Conservation (phyloP, 2,113 vertebrate species). For the Ranitomeya variabilis region DNA sequence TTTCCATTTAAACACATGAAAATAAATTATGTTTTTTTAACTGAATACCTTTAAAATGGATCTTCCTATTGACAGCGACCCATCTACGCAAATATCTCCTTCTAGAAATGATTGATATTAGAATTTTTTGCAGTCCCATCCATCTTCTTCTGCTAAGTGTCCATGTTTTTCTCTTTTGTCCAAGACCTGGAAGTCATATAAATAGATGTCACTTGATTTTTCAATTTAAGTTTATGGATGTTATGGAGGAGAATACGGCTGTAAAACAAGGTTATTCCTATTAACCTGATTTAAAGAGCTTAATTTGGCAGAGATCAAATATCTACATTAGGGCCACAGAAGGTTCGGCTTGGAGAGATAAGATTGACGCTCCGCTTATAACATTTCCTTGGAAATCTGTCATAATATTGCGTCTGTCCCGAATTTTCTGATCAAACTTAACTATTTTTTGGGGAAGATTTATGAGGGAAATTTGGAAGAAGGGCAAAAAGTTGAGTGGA, state of each 20-base stretch:
- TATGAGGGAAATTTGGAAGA: neutral
- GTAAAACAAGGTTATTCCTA: conserved; percentile 38
- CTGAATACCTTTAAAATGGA: too few species aligned
- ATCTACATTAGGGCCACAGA: conserved; percentile 1
- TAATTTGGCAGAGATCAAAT: conserved; percentile 23
- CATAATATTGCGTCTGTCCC: neutral
- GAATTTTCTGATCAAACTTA: neutral
- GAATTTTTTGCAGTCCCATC: neutral
- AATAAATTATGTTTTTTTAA: too few species aligned
- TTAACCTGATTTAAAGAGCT: conserved; percentile 30
- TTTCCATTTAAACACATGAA: too few species aligned
- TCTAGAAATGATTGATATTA: neutral
- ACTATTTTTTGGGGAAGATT: neutral
- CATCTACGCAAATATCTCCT: neutral
- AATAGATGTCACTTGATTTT: conserved; percentile 10
- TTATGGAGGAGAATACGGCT: conserved; percentile 30
- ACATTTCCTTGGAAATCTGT: neutral
- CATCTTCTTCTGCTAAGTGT: neutral
- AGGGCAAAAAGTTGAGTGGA: neutral
- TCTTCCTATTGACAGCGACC: too few species aligned
- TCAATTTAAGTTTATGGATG: conserved; percentile 20
- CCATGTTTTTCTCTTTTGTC: neutral
- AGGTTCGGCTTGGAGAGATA: neutral
- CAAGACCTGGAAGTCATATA: conserved; percentile 22
- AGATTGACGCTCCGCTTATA: neutral